Percentiles rank a stretch among this genome's conserved stretches.
Conservation (phyloP, 2,888 invertebrate species). For the Erebia ligea region DNA sequence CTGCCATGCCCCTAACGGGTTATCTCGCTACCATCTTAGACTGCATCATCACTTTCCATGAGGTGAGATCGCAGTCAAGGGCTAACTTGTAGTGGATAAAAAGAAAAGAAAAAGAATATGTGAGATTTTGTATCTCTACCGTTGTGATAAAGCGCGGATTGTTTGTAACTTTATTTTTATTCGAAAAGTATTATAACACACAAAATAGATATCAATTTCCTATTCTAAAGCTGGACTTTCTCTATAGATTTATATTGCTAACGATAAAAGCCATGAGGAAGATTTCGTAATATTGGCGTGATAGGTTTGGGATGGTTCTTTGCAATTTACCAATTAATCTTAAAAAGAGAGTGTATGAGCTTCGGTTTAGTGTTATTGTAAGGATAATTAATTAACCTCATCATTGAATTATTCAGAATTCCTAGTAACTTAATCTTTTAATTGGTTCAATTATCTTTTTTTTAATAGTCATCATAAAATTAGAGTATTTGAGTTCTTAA, state of each 20-base stretch:
- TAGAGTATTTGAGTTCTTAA: neutral
- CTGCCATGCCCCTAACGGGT: too few species aligned
- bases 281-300: neutral
- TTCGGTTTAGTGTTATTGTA: neutral
- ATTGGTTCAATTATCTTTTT: too few species aligned
- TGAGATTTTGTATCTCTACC: neutral
- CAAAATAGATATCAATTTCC: neutral
- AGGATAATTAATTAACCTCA: neutral
- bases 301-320: conserved; percentile 4
- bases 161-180: neutral
- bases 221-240: neutral
- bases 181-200: neutral
- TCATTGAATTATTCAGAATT: too few species aligned
- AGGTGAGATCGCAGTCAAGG: too few species aligned
- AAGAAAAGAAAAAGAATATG: too few species aligned
- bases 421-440: too few species aligned
- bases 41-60: too few species aligned
- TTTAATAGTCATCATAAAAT: too few species aligned
- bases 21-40: too few species aligned
- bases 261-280: conserved; percentile 6
- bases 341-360: neutral
- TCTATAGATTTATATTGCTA: conserved; percentile 5
- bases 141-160: too few species aligned
- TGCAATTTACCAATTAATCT: conserved; percentile 1
- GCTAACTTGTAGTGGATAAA: too few species aligned